Evolutionary conservation across 2,113 vertebrate genomes (phyloP).

Genomic region (Platysteira castanea): DNA sequence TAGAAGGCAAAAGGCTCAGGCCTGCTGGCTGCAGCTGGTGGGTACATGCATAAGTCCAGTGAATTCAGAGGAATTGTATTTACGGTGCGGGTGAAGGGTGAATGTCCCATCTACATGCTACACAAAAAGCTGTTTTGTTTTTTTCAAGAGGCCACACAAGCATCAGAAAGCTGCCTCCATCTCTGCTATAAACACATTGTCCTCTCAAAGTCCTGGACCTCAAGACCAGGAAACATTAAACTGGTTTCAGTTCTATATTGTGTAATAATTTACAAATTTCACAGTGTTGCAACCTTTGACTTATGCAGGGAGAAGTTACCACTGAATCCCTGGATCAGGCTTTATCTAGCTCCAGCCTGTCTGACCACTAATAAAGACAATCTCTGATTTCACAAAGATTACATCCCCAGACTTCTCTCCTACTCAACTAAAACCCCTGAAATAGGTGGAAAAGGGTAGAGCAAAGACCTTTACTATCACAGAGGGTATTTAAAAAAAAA

Average conservation of each 20-base stretch:
- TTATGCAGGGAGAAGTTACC: neutral
- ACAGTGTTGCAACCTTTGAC: constrained; percentile 45
- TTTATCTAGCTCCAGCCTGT: constrained; percentile 57
- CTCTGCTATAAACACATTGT: neutral
- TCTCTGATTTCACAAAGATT: constrained; percentile 69
- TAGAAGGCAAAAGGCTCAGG: neutral
- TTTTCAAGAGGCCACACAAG: neutral
- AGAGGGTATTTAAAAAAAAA: neutral
- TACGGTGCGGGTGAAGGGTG: neutral
- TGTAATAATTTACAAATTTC: constrained; percentile 40
- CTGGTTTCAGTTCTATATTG: neutral
- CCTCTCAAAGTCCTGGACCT: neutral
- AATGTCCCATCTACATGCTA: neutral
- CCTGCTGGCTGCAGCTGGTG: neutral
- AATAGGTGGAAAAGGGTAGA: neutral
- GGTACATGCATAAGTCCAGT: neutral
- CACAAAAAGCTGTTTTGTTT: neutral
- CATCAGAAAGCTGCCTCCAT: neutral
- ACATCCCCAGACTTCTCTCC: constrained; percentile 1
- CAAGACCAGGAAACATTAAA: neutral
- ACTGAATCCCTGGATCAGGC: neutral
- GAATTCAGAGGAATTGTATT: neutral
- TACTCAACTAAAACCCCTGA: constrained; percentile 22
- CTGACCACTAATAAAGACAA: constrained; percentile 41
- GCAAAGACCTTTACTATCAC: neutral